Percentiles rank a stretch among this genome's conserved stretches.
These are phyloP conservation scores for Drosophila sordidula DNA, from an alignment of 2,888 invertebrate species.

Conservation along the genomic window DNA sequence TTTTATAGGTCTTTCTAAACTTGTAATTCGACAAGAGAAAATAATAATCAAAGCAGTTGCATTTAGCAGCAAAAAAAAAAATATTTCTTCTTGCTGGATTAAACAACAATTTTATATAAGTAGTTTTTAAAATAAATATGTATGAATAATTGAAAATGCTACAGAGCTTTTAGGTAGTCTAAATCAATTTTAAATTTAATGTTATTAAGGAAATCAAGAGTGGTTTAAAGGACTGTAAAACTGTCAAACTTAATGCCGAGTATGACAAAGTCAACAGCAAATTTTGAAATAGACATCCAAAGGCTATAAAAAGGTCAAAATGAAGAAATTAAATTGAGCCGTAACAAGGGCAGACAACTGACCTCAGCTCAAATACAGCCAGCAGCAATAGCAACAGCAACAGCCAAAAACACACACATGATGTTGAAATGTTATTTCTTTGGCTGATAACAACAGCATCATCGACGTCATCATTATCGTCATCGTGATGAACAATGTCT, in stretches of 20 bases:
- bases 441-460: slow-evolving; percentile 40
- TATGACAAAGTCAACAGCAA: slow-evolving; percentile 16
- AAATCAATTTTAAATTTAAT: not conserved
- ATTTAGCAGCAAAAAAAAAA: too few species aligned
- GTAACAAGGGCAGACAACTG: slow-evolving; percentile 36
- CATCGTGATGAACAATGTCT: slow-evolving; percentile 25
- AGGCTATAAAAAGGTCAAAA: slow-evolving; percentile 41
- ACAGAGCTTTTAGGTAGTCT: not conserved
- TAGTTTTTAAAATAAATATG: not conserved
- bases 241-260: slow-evolving; percentile 16
- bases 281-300: slow-evolving; percentile 6
- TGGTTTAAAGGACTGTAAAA: slow-evolving; percentile 1
- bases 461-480: slow-evolving; percentile 3
- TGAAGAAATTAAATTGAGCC: slow-evolving; percentile 36
- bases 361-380: slow-evolving; percentile 27
- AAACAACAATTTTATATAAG: too few species aligned
- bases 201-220: not conserved
- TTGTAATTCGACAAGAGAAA: too few species aligned
- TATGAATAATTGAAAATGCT: not conserved
- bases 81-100: too few species aligned
- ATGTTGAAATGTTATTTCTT: slow-evolving; percentile 45
- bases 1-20: too few species aligned
- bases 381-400: not conserved
- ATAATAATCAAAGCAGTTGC: too few species aligned
- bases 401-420: slow-evolving; percentile 18